These are phyloP conservation scores for Bothrops alternatus DNA, from an alignment of 2,797 vertebrate species.

Conservation along the genomic window DNA sequence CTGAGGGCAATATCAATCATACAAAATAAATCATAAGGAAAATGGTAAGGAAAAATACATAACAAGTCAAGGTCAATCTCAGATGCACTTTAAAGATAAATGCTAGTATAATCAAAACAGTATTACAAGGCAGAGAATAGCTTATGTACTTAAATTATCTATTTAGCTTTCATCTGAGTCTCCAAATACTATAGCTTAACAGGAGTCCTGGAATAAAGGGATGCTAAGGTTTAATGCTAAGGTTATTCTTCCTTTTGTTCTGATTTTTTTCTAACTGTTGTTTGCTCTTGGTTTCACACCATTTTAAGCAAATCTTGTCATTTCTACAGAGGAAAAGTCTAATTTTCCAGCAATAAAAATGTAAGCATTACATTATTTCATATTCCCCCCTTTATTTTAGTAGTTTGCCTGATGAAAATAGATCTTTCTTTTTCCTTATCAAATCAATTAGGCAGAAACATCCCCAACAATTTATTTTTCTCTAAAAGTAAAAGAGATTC, in stretches of 20 bases:
- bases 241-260: not conserved
- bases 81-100: not conserved
- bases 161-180: not conserved
- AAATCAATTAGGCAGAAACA: not conserved
- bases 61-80: not conserved
- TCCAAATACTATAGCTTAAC: not conserved
- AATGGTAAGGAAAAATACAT: not conserved
- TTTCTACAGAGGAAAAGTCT: not conserved
- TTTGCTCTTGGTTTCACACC: not conserved
- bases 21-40: not conserved
- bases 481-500: not conserved
- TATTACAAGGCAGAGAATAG: not conserved
- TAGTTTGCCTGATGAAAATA: not conserved
- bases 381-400: not conserved
- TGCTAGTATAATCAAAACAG: not conserved
- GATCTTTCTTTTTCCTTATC: not conserved
- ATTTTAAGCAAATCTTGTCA: constrained; percentile 5
- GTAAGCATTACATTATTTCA: not conserved
- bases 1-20: not conserved
- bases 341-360: not conserved
- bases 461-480: not conserved
- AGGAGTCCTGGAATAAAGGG: not conserved
- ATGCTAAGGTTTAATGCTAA: not conserved
- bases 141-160: not conserved
- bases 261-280: not conserved